phyloP scores from a whole-genome alignment of 2,113 vertebrate species.

The Microtus montanus region DNA sequence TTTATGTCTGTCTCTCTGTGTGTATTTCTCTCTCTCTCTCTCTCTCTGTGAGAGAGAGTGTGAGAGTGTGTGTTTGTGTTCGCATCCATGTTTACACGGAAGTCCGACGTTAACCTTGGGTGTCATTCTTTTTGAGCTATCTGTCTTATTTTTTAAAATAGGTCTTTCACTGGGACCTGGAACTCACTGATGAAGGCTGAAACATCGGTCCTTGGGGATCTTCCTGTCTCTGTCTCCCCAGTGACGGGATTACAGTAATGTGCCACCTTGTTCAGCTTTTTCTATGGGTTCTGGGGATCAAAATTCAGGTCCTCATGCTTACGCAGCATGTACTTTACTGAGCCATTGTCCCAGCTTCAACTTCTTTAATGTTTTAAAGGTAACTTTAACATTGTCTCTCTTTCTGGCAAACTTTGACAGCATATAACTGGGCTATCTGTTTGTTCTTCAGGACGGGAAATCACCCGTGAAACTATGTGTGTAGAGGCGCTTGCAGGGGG shows the following conservation, averaged over 20 bases:
- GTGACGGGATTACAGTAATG: not conserved
- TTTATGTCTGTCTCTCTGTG: not conserved
- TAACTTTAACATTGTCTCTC: not conserved
- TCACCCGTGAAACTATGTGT: not conserved
- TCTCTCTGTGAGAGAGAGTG: not conserved
- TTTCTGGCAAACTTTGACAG: not conserved
- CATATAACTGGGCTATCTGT: not conserved
- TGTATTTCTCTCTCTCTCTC: not conserved
- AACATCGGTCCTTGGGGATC: not conserved
- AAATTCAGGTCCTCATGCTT: not conserved
- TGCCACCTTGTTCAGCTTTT: not conserved
- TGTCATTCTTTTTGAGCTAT: not conserved
- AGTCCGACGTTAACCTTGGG: not conserved
- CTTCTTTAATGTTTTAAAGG: slow-evolving; percentile 2
- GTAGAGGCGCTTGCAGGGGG: not conserved
- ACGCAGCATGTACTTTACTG: not conserved
- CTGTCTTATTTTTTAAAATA: not conserved
- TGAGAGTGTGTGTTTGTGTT: not conserved
- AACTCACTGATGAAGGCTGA: not conserved
- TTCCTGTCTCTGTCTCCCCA: not conserved
- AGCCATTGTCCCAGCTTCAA: not conserved
- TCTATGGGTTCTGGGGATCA: not conserved
- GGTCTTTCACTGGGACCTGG: not conserved
- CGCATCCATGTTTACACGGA: not conserved
- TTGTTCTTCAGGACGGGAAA: not conserved